Base-by-base conservation (phyloP, 2,113 vertebrate genomes). In the Lutjanus erythropterus region DNA sequence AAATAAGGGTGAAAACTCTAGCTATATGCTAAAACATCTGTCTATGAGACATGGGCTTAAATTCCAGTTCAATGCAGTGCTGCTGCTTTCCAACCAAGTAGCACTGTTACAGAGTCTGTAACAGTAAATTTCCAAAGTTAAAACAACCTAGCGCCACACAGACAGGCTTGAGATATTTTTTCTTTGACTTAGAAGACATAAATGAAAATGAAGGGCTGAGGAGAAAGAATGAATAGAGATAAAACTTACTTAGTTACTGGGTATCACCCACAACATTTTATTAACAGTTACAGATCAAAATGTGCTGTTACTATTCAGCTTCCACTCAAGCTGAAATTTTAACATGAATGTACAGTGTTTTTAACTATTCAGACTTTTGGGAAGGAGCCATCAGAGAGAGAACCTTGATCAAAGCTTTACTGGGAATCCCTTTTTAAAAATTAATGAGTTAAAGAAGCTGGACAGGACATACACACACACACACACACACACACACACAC, bases 371-470 rank as follows among this genome's bases (percentile, higher is more conserved):
- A 71, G 27, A 71, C 21, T 74, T 79, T 83, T 77, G 74, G 59
- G 81, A 83, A 71, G 41, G 15, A 79, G 53, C 65, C 77, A 59
- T 83, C 23, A 71, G 37, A 58, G 47, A 75, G 27, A 21, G 39
- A 72, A 10, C 5, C 23, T 65, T 80, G 77, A 82, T 77, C 58
- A 71, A 86, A 81, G 80, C 75, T 27, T 78, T 79, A 88, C 79
- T 86, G 81, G 76, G 81, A 89, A 90, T 75, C 60, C 82, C 77
- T 84, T 44, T 66, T 85, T 55, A 82, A 88, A 77, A 55, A 86
- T 86, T 81, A 78, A 90, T 78, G 76, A 85, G 64, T 81, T 80
- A 74, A 85, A 84, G 60, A 41, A 85, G 81, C 37, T 66, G 68
- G 50, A 79, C 67, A 62, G 59, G 23, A 80, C 31, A 82, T 3